Base-by-base conservation (phyloP, 2,888 invertebrate genomes). In the Drosophila ustulata region DNA sequence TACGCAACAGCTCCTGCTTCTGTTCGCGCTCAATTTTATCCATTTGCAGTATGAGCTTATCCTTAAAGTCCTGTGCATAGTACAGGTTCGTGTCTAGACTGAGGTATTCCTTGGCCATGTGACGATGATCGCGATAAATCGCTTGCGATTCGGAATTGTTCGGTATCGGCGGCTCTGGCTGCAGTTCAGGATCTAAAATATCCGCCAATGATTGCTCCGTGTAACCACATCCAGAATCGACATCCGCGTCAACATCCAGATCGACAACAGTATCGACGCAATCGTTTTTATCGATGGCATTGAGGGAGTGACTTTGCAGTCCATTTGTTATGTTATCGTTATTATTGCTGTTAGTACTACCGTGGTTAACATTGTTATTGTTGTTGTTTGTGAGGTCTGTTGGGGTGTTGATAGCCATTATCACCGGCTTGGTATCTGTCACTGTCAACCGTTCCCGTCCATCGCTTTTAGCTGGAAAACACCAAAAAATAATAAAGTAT, bases 81-180 rank as follows among this genome's bases (percentile, higher is more conserved):
- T 96, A 96, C 70, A 97, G 94, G 93, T 98, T 97, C 39, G 97
- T 97, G 93, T 97, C 97, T 81, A 97, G 96, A 92, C 96, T 96
- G 65, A 98, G 94, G 93, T 97, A 98, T 92, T 98, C 97, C 92
- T 97, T 95, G 64, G 97, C 97, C 79, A 98, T 93, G 93, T 96
- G 94, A 90, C 96, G 96, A 91, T 98, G 98, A 88, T 98, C 96
- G 78, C 97, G 95, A 91, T 96, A 98, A 88, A 98, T 96, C 77
- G 95, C 94, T 91, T 96, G 94, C 57, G 98, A 98, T 91, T 96
- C 95, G 18, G 95, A 94, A 89, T 95, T 95, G 85, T 93, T 94
- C 80, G 95, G 94, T 93, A 97, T 96, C 13, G 98, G 98, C 41
- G 96, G 95, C 69, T 87, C 95, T 3, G 98, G 98, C 83, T 96